Evolutionary conservation across 2,113 vertebrate genomes (phyloP).

Genomic region (Canis aureus): DNA sequence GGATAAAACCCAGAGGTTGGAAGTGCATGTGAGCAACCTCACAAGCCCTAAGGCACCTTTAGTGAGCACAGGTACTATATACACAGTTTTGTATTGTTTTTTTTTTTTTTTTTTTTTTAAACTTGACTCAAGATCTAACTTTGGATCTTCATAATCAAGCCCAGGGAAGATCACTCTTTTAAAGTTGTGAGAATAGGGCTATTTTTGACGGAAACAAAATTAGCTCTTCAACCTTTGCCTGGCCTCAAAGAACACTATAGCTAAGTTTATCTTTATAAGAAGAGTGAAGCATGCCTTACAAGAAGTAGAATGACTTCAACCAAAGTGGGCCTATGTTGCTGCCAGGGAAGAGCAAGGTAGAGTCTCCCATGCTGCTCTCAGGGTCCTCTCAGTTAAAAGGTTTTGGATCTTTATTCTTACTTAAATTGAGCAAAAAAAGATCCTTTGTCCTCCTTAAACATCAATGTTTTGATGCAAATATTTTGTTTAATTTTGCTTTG

Average conservation of each 20-base stretch:
- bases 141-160: neutral
- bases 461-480: neutral
- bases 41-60: neutral
- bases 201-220: neutral
- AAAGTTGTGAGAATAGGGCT: neutral
- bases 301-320: neutral
- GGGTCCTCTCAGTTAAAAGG: neutral
- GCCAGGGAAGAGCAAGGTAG: neutral
- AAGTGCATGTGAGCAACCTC: neutral
- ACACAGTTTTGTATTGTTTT: neutral
- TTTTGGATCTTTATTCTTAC: neutral
- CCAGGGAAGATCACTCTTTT: neutral
- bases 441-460: neutral
- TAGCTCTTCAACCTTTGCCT: neutral
- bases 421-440: neutral
- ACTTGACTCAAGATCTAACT: neutral
- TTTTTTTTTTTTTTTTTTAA: neutral
- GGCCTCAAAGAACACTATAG: neutral
- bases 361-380: neutral
- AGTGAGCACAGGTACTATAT: neutral
- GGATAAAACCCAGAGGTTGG: neutral
- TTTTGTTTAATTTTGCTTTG: neutral
- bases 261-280: neutral
- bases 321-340: neutral
- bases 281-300: neutral